Conservation (phyloP, 2,113 vertebrate species). For the Rhombomys opimus region DNA sequence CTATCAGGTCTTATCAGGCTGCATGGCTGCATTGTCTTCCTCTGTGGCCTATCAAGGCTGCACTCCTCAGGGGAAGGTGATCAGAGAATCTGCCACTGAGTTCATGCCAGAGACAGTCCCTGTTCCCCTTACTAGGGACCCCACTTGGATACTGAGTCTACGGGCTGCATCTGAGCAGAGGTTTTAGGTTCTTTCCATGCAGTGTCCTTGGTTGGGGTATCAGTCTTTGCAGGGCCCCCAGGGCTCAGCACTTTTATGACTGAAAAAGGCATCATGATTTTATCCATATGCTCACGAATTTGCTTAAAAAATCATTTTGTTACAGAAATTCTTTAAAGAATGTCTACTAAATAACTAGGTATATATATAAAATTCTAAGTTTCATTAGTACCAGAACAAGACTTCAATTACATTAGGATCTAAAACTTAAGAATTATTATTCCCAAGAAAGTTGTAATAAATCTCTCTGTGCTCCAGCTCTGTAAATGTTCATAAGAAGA, state of each 20-base stretch:
- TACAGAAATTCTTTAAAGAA: slow-evolving; percentile 29
- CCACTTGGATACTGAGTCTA: too few relatives aligned
- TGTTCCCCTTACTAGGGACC: too few relatives aligned
- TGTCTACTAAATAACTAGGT: slow-evolving; percentile 32
- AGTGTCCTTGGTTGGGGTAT: too few relatives aligned
- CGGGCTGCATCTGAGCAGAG: too few relatives aligned
- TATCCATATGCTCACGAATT: not conserved
- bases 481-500: slow-evolving; percentile 47
- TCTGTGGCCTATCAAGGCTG: too few relatives aligned
- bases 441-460: slow-evolving; percentile 36
- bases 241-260: not conserved
- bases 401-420: not conserved
- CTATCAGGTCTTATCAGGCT: too few relatives aligned
- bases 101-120: too few relatives aligned
- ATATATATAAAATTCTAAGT: slow-evolving; percentile 7
- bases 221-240: too few relatives aligned
- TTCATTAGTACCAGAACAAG: slow-evolving; percentile 35
- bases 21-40: too few relatives aligned
- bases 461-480: not conserved
- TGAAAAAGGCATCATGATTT: not conserved
- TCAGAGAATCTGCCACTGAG: too few relatives aligned
- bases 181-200: too few relatives aligned
- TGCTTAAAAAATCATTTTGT: slow-evolving; percentile 51
- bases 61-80: too few relatives aligned
- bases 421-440: slow-evolving; percentile 60